Conservation (phyloP, 1,140 invertebrate genomes). For the Sitodiplosis mosellana region DNA sequence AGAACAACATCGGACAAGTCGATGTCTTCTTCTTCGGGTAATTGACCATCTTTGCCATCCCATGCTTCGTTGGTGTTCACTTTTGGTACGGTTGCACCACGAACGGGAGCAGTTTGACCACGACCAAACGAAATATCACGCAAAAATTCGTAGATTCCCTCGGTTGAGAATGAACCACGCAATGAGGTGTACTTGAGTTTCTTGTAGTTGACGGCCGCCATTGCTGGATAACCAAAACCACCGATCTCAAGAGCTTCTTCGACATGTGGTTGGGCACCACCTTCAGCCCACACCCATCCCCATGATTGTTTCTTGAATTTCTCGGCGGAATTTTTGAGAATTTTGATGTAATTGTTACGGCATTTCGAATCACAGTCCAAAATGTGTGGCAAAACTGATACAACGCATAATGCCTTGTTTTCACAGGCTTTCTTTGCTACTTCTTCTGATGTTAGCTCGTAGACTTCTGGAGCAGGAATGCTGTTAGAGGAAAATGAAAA, state of each 20-base stretch:
- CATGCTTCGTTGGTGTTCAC: conserved; percentile 59
- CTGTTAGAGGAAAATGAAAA: conserved; percentile 26
- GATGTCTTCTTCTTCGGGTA: conserved; percentile 79
- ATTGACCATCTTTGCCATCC: conserved; percentile 93
- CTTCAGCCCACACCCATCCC: conserved; percentile 97
- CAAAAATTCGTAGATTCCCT: conserved; percentile 89
- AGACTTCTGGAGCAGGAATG: conserved; percentile 75
- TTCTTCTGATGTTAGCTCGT: conserved; percentile 44
- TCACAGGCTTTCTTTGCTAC: conserved; percentile 58
- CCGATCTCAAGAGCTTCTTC: conserved; percentile 88
- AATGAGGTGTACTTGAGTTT: conserved; percentile 94
- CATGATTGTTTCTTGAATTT: conserved; percentile 93
- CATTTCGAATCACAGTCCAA: conserved; percentile 93
- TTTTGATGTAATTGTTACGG: conserved; percentile 71
- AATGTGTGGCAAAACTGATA: conserved; percentile 90
- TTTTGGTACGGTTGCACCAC: conserved; percentile 65
- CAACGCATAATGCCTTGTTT: conserved; percentile 76
- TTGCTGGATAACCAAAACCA: conserved; percentile 78
- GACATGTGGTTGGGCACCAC: conserved; percentile 59
- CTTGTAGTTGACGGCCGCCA: conserved; percentile 90
- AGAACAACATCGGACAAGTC: conserved; percentile 82
- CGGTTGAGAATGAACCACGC: conserved; percentile 82
- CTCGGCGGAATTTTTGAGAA: conserved; percentile 59
- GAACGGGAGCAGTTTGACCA: conserved; percentile 78
- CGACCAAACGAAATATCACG: conserved; percentile 88